Evolutionary conservation across 2,797 vertebrate genomes (phyloP).

Genomic region (Rhyacichthys aspro): DNA sequence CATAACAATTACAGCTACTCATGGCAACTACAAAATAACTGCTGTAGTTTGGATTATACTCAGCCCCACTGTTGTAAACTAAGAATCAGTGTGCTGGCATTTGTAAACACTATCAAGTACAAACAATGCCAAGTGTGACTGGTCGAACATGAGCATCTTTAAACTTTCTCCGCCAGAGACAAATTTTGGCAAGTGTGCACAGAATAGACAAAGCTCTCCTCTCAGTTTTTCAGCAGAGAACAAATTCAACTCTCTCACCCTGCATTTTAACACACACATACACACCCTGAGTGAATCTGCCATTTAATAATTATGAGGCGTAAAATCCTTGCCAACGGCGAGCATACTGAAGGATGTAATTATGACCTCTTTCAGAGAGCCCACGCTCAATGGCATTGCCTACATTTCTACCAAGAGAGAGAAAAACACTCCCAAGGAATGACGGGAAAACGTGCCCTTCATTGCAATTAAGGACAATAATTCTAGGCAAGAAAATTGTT

Average conservation of each 20-base stretch:
- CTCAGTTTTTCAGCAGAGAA: constrained; percentile 57
- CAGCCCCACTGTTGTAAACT: constrained; percentile 42
- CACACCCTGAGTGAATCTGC: constrained; percentile 67
- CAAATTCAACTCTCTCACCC: constrained; percentile 60
- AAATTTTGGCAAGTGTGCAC: constrained; percentile 53
- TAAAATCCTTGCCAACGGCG: constrained; percentile 84
- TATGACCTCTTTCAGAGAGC: constrained; percentile 81
- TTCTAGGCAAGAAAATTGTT: constrained; percentile 80
- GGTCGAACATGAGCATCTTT: constrained; percentile 46
- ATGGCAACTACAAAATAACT: constrained; percentile 57
- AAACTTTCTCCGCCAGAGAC: constrained; percentile 43
- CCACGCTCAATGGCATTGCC: constrained; percentile 74
- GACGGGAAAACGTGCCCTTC: constrained; percentile 76
- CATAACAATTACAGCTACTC: constrained; percentile 1
- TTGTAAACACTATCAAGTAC: neutral
- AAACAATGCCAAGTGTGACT: constrained; percentile 39
- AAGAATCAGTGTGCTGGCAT: constrained; percentile 52
- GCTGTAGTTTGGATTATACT: constrained; percentile 33
- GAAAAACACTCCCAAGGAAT: constrained; percentile 75
- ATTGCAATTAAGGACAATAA: constrained; percentile 83
- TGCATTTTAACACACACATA: constrained; percentile 50
- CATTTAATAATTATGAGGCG: constrained; percentile 84
- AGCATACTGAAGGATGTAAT: constrained; percentile 84
- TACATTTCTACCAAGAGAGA: constrained; percentile 75
- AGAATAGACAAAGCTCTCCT: constrained; percentile 54